phyloP scores from a whole-genome alignment of 2,888 invertebrate genomes.

The Macaria notata region DNA sequence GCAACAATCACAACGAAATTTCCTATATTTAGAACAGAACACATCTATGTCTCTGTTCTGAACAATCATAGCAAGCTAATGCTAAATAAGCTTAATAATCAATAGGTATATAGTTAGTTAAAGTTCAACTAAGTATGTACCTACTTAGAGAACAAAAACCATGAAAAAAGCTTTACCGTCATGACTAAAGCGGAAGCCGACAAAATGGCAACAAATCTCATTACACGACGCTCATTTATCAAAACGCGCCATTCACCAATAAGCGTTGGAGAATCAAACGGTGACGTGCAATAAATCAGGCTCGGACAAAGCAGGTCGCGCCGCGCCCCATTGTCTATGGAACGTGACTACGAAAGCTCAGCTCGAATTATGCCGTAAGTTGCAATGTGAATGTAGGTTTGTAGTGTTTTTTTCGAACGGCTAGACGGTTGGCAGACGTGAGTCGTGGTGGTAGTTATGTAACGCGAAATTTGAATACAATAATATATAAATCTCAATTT shows the following conservation, averaged over 20 bases:
- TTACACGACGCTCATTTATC: conserved; percentile 6
- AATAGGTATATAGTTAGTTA: too few relatives aligned
- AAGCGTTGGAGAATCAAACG: conserved; percentile 29
- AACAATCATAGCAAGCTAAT: too few relatives aligned
- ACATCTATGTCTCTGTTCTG: too few relatives aligned
- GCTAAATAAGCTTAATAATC: too few relatives aligned
- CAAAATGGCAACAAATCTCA: conserved; percentile 5
- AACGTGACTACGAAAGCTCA: conserved; percentile 64
- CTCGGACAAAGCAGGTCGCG: conserved; percentile 31
- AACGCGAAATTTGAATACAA: too few relatives aligned
- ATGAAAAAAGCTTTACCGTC: too few relatives aligned
- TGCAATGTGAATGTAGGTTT: conserved; percentile 14
- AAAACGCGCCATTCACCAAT: conserved; percentile 12
- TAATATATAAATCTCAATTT: too few relatives aligned
- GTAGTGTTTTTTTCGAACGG: conserved; percentile 12
- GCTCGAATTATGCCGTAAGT: conserved; percentile 54
- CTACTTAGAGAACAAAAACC: too few relatives aligned
- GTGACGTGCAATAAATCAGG: conserved; percentile 32
- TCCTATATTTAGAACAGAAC: too few relatives aligned
- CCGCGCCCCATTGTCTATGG: conserved; percentile 44
- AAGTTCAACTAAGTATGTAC: too few relatives aligned
- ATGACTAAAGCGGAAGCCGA: background rate
- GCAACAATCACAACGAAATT: too few relatives aligned
- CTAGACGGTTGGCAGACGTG: conserved; percentile 20
- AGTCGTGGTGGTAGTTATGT: background rate